These are phyloP conservation scores for Coryphaenoides rupestris DNA, from an alignment of 2,113 vertebrate genomes.

Conservation along the genomic window DNA sequence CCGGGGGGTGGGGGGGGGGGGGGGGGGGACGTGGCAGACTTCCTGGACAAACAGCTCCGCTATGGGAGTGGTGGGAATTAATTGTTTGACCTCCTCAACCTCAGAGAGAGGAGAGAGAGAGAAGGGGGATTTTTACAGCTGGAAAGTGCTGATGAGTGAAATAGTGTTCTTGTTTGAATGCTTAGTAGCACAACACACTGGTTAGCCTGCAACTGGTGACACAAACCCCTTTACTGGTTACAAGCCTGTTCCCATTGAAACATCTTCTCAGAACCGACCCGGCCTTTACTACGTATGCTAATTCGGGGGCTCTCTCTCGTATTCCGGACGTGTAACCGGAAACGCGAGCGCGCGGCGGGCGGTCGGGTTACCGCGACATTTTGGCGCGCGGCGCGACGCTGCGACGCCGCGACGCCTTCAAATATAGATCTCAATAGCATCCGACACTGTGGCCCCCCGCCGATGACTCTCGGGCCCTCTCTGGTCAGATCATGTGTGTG, in stretches of 20 bases:
- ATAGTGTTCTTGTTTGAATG: slow-evolving; percentile 17
- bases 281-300: slow-evolving; percentile 54
- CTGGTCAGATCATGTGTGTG: no score
- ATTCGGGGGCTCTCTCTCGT: slow-evolving; percentile 37
- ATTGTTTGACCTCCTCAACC: slow-evolving; percentile 41
- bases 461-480: not conserved
- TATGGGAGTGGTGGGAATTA: slow-evolving; percentile 32
- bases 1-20: no score
- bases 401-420: slow-evolving; percentile 52
- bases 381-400: slow-evolving; percentile 46
- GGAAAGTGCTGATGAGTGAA: slow-evolving; percentile 32
- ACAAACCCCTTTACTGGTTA: no score
- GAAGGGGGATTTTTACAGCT: slow-evolving; percentile 29
- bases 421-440: slow-evolving; percentile 61
- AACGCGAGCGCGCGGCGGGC: slow-evolving; percentile 49
- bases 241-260: slow-evolving; percentile 49
- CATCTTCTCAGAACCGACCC: slow-evolving; percentile 51
- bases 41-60: slow-evolving; percentile 38
- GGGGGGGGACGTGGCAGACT: slow-evolving; percentile 16
- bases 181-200: not conserved
- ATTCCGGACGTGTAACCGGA: slow-evolving; percentile 61
- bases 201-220: no score
- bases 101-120: slow-evolving; percentile 21
- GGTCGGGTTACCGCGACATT: slow-evolving; percentile 71
- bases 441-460: slow-evolving; percentile 9